These are phyloP conservation scores for Notamacropus eugenii DNA, from an alignment of 2,797 vertebrate genomes.

Conservation along the genomic window DNA sequence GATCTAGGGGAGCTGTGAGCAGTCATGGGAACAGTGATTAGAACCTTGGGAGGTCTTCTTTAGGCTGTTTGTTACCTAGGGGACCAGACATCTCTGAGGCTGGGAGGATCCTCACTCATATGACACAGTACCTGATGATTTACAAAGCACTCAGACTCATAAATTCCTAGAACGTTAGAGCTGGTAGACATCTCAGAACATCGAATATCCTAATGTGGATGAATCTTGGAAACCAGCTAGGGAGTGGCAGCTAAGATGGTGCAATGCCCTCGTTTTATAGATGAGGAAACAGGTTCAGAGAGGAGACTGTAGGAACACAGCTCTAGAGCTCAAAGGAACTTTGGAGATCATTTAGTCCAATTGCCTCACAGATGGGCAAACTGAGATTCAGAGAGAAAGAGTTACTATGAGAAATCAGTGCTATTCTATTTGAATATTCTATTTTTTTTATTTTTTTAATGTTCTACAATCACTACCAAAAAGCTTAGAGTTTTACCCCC, in stretches of 20 bases:
- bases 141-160: not conserved
- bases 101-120: not conserved
- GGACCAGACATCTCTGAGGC: not conserved
- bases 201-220: not conserved
- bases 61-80: not conserved
- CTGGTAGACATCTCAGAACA: not conserved
- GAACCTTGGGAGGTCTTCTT: not conserved
- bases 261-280: not conserved
- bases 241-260: not conserved
- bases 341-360: not conserved
- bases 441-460: not conserved
- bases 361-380: not conserved
- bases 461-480: no score
- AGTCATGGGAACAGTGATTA: not conserved
- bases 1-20: not conserved
- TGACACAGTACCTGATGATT: not conserved
- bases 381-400: not conserved
- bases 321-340: not conserved
- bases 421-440: not conserved
- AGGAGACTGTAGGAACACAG: not conserved
- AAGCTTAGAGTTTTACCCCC: no score
- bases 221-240: not conserved
- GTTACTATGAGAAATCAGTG: not conserved
- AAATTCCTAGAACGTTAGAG: not conserved
- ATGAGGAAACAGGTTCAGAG: not conserved